Evolutionary conservation across 2,113 vertebrate species (phyloP).

Genomic region (Bothrops jararaca): DNA sequence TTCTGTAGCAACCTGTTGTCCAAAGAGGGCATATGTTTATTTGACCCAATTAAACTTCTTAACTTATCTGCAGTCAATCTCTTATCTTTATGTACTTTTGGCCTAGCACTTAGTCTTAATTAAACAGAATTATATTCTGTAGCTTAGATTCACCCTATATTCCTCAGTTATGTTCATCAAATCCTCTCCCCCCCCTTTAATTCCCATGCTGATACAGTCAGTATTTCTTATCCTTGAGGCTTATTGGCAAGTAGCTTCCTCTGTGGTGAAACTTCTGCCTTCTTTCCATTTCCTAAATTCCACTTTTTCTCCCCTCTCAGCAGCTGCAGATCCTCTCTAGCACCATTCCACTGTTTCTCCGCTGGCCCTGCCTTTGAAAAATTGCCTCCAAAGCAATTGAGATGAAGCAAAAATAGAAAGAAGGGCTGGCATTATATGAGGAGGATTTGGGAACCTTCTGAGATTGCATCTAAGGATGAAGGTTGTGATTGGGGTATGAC

Average conservation of each 20-base stretch:
- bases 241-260: neutral
- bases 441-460: neutral
- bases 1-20: neutral
- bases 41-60: neutral
- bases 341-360: neutral
- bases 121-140: neutral
- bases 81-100: neutral
- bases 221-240: neutral
- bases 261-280: neutral
- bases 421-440: neutral
- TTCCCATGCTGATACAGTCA: neutral
- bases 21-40: neutral
- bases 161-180: neutral
- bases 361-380: neutral
- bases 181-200: neutral
- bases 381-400: neutral
- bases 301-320: neutral
- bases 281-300: neutral
- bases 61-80: neutral
- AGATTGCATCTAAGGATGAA: neutral
- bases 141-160: neutral
- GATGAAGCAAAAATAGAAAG: neutral
- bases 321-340: neutral
- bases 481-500: neutral
- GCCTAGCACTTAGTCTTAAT: neutral